These are phyloP conservation scores for Belonocnema kinseyi DNA, from an alignment of 1,140 invertebrate species.

Conservation along the genomic window DNA sequence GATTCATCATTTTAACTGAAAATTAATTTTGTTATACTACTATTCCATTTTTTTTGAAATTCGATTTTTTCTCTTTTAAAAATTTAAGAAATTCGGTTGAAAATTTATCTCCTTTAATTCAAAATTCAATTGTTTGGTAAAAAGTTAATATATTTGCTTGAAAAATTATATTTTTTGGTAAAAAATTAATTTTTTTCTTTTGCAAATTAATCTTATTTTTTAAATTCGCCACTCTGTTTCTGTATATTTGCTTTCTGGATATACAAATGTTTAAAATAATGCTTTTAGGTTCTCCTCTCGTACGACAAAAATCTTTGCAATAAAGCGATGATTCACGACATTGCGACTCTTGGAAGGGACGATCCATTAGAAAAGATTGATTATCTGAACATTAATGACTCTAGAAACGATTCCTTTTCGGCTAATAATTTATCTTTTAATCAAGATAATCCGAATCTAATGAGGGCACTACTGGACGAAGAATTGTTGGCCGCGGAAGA, in stretches of 20 bases:
- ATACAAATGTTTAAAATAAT: constrained; percentile 16
- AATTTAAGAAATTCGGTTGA: no score
- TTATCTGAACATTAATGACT: constrained; percentile 43
- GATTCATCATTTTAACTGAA: no score
- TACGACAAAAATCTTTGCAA: constrained; percentile 72
- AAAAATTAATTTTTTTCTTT: no score
- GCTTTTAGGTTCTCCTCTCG: constrained; percentile 65
- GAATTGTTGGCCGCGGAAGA: constrained; percentile 60
- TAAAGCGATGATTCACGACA: constrained; percentile 69
- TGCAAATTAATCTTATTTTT: no score
- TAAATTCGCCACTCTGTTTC: no score
- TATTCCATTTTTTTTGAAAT: no score
- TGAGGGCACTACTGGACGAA: constrained; percentile 32
- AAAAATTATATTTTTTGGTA: no score
- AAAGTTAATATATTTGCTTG: no score
- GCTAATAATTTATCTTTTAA: neutral
- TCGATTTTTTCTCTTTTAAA: no score
- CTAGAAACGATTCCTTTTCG: constrained; percentile 38
- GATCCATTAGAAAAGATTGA: constrained; percentile 66
- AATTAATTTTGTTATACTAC: no score
- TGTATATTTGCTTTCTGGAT: neutral
- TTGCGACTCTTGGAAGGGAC: constrained; percentile 57
- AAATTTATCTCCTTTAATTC: no score
- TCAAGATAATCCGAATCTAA: neutral
- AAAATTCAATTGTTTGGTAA: no score